A percentile compares a stretch with the other conserved stretches of the same genome.
Evolutionary conservation across 2,113 vertebrate genomes (phyloP).

Genomic region (Illadopsis cleaveri): DNA sequence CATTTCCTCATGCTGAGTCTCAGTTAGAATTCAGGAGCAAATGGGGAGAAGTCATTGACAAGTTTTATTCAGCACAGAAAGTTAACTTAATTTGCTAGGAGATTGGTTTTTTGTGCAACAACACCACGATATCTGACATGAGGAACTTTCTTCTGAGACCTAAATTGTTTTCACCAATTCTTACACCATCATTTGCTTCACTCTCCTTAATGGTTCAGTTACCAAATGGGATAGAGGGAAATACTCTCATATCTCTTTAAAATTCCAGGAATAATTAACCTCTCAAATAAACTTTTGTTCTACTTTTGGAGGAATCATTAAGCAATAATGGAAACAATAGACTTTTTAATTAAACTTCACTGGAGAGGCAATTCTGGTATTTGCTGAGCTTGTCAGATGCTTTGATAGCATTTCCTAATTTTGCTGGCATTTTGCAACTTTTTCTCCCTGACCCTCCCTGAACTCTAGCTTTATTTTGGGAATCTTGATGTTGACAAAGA

Average conservation of each 20-base stretch:
- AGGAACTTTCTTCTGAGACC: not conserved
- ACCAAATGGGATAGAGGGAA: not conserved
- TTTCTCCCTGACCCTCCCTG: not conserved
- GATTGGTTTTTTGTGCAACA: constrained; percentile 16
- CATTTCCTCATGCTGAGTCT: not conserved
- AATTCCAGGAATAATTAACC: constrained; percentile 52
- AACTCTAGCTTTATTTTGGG: not conserved
- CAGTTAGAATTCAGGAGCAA: constrained; percentile 2
- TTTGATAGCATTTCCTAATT: not conserved
- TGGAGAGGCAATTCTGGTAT: constrained; percentile 10
- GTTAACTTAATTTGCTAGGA: constrained; percentile 49
- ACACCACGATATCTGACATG: not conserved
- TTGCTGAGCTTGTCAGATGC: constrained; percentile 28
- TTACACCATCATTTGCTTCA: not conserved
- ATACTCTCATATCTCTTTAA: not conserved
- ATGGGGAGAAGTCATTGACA: not conserved
- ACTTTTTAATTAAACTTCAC: constrained; percentile 53
- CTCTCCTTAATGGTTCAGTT: not conserved
- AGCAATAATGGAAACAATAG: constrained; percentile 28
- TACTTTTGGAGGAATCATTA: constrained; percentile 37
- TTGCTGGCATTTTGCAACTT: not conserved
- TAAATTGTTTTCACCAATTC: not conserved
- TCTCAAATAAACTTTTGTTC: constrained; percentile 20
- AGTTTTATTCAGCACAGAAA: constrained; percentile 5
- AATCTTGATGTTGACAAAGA: not conserved